Base-by-base conservation (phyloP, 1,140 invertebrate genomes). In the Maconellicoccus hirsutus region DNA sequence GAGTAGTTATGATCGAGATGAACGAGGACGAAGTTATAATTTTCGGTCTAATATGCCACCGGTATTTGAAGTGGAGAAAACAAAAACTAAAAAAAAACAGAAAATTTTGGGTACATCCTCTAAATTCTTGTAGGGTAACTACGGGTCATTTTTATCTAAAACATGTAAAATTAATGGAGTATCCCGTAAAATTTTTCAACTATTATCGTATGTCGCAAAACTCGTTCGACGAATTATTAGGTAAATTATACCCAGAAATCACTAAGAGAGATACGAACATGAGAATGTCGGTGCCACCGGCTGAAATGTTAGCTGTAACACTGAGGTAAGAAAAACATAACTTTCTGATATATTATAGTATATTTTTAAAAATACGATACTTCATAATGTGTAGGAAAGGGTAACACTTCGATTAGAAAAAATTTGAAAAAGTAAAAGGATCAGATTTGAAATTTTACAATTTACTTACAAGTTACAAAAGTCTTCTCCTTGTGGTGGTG, bases 101-200 rank as follows among this genome's bases (percentile, higher is more conserved):
- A 61, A 38, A 38, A 38, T 61, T 61, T 71, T 71, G 70, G 42
- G 25, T 71, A 12, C 70, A 71, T 42, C 42, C 52, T 26, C 26
- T 59, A 10, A 61, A 33, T 59, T 14, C 29, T 33, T 59, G 21
- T 38, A 27, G 59, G 59, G 22, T 63, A 19, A 29, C 29, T 6
- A 22, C 27, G 29, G 59, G 59, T n/a, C 33, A 61, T 16, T 66
- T 61, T 27, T 61, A 61, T 10, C 52, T 59, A 1, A 52, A 52
- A 71, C 52, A 71, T 52, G n/a, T 3, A 2, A n/a, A 71, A 39
- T 59, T 71, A 25, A 61, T 19, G 14, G 25, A 61, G 33, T 38
- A 38, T 38, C 52, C 59, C 33, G n/a, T 14, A 23, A 71, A 66
- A 38, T 71, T 71, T 71, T 71, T 71, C 21, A 66, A 71, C 27